Evolutionary conservation across 2,888 invertebrate genomes (phyloP), one percentile per base, ranked within the genome.

Genomic region (Pecten maximus): DNA sequence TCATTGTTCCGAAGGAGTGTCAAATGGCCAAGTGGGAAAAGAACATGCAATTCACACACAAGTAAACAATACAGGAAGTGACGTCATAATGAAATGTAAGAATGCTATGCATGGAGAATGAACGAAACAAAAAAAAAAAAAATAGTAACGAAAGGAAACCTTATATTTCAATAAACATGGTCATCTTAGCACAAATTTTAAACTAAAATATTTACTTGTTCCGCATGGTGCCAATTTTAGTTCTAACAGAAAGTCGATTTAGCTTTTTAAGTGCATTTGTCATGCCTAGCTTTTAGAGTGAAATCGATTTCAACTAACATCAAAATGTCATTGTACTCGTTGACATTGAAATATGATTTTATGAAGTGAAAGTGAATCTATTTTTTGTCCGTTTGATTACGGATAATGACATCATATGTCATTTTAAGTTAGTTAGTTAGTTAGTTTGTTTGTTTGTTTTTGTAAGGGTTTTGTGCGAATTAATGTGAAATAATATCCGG

Each of bases 1-100:
- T 94, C 89, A 88, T 93, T 23, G 93, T 93, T 12, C 93, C 93
- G 0, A 44, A 91, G 3, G 93, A 92, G 54, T 94, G 94, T 88
- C 54, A 40, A 28, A 88, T 91, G 28, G 93, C 94, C 40, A 90
- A 86, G 0, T 92, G 87, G 54, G 91, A 44, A 10, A 39, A 89
- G 48, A 39, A 44, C 16, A 87, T 74, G 74, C 28, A 74, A 35
- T 28, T 74, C 28, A 74, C 74, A 8, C 74, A 74, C 74, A 74
- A 74, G 74, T 74, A 74, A 74, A 54, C 54, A 35, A 28, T 74
- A 28, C 74, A 28, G 74, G 35, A 35, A 10, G 28, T 35, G 74
- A 35, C 16, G 74, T 74, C 10, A 74, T 74, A 35, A 74, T 74
- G 28, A 35, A 74, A 0, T 54, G 4, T 23, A 74, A 74, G 74